Evolutionary conservation across 2,797 vertebrate genomes (phyloP).

Genomic region (Emys orbicularis): DNA sequence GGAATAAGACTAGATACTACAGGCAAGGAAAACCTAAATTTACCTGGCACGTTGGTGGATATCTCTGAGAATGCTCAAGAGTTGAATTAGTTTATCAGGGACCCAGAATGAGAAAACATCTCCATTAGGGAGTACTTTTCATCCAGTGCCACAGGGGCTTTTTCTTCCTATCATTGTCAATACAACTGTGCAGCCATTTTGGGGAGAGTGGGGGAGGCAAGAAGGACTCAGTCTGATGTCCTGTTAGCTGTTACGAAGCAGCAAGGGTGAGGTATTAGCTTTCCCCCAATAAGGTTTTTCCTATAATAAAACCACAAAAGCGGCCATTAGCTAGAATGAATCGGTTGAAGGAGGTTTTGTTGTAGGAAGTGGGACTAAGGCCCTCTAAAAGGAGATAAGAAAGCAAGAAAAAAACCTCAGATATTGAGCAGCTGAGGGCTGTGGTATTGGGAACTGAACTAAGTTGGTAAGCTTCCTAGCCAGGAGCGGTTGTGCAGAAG

Average conservation of each 20-base stretch:
- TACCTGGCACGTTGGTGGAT: background rate
- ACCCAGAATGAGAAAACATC: background rate
- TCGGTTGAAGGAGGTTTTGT: background rate
- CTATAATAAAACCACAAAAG: conserved; percentile 34
- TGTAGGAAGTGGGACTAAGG: background rate
- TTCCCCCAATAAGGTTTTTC: background rate
- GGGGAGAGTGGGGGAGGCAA: conserved; percentile 3
- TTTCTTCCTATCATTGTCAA: conserved; percentile 8
- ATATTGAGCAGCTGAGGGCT: background rate
- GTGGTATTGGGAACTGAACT: background rate
- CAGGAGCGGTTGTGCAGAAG: no score
- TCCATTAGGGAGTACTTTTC: background rate
- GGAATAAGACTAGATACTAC: background rate
- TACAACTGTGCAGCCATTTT: background rate
- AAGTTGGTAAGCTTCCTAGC: background rate
- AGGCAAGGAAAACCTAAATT: background rate
- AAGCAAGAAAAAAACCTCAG: background rate
- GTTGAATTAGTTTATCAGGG: background rate
- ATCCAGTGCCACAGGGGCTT: background rate
- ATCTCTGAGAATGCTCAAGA: background rate
- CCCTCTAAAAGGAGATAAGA: background rate
- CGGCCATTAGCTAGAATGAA: background rate
- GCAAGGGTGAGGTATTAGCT: conserved; percentile 11
- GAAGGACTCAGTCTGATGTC: conserved; percentile 39
- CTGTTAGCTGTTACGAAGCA: conserved; percentile 43